Conservation (phyloP, 2,888 invertebrate species). For the Brachylomia viminalis region DNA sequence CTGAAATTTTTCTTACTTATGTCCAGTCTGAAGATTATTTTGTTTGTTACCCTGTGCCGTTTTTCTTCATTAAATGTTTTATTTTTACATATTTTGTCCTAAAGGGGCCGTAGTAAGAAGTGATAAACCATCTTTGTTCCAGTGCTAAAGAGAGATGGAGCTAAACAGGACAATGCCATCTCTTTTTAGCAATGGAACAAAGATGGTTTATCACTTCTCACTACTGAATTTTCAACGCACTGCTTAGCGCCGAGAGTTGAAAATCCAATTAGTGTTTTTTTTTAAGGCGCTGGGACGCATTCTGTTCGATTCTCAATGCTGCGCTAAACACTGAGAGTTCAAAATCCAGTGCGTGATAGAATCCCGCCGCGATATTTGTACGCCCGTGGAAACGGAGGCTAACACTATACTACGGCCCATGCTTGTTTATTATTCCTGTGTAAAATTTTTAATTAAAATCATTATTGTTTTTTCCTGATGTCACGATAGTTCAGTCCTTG, state of each 20-base stretch:
- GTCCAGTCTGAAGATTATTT: constrained; percentile 54
- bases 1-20: constrained; percentile 41
- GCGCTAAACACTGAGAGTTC: no score
- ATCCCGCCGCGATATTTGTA: no score
- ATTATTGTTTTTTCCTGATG: background rate
- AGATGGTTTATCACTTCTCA: no score
- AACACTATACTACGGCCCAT: background rate
- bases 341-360: no score
- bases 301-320: no score
- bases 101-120: background rate
- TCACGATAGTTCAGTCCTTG: background rate
- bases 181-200: background rate
- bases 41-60: constrained; percentile 60
- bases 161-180: background rate
- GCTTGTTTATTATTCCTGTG: background rate
- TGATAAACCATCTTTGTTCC: background rate
- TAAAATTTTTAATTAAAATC: constrained; percentile 5
- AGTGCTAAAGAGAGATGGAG: background rate
- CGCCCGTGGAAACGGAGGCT: no score
- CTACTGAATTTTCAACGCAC: no score
- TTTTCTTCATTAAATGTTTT: constrained; percentile 52
- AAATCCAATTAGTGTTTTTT: no score
- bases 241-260: no score
- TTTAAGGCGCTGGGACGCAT: no score
- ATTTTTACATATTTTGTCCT: constrained; percentile 48